phyloP scores from a whole-genome alignment of 2,888 invertebrate species.

The Apotomis betuletana region DNA sequence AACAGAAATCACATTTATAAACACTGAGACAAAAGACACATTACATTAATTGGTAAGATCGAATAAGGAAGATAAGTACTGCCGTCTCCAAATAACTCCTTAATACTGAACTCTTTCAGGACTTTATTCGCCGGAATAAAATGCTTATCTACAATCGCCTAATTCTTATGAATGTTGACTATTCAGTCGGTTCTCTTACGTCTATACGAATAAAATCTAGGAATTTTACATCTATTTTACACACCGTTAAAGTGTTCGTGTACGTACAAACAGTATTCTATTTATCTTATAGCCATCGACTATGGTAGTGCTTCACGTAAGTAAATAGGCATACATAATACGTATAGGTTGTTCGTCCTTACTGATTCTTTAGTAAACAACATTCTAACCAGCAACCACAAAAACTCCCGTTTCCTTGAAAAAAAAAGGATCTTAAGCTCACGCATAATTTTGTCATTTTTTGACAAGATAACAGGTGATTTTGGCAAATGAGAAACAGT shows the following conservation, averaged over 20 bases:
- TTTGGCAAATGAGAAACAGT: too few species aligned
- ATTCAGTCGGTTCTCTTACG: conserved; percentile 82
- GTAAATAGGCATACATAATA: conserved; percentile 15
- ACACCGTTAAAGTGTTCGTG: conserved; percentile 27
- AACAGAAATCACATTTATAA: conserved; percentile 39
- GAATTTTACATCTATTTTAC: conserved; percentile 29
- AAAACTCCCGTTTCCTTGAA: too few species aligned
- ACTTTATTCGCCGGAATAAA: conserved; percentile 52
- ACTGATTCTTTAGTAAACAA: too few species aligned
- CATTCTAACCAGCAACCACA: too few species aligned
- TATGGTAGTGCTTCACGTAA: conserved; percentile 16
- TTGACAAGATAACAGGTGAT: too few species aligned
- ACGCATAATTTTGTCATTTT: too few species aligned
- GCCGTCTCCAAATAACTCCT: conserved; percentile 2
- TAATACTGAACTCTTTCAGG: conserved; percentile 3
- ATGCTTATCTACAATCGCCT: conserved; percentile 57
- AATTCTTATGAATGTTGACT: conserved; percentile 80
- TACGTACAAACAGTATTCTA: conserved; percentile 34
- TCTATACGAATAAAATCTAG: conserved; percentile 56
- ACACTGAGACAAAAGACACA: conserved; percentile 40
- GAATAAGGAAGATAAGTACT: conserved; percentile 27
- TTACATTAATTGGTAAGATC: conserved; percentile 31
- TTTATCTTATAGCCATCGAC: conserved; percentile 21
- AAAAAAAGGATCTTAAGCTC: too few species aligned
- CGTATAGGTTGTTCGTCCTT: neutral